phyloP scores from a whole-genome alignment of 1,140 invertebrate species.

The Gryllus bimaculatus region DNA sequence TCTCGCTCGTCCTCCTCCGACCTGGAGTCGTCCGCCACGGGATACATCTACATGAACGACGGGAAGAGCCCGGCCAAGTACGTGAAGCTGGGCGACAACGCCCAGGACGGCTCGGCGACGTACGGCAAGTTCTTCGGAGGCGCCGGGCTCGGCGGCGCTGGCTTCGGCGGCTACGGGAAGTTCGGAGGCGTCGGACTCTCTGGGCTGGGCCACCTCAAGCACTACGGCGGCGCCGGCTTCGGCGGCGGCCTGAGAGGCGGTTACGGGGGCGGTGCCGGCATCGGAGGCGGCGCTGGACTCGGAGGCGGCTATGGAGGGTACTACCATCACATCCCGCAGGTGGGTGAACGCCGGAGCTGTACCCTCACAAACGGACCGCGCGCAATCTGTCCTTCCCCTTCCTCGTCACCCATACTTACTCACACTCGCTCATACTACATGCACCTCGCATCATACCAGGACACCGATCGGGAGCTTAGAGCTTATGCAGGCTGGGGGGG shows the following conservation, averaged over 20 bases:
- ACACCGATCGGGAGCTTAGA: too few species aligned
- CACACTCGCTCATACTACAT: too few species aligned
- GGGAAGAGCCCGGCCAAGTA: slow-evolving; percentile 36
- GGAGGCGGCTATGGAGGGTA: slow-evolving; percentile 10
- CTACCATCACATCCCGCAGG: neutral
- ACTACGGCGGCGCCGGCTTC: neutral
- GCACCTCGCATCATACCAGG: too few species aligned
- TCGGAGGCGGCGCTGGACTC: slow-evolving; percentile 11
- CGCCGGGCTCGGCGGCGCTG: neutral
- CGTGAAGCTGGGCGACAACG: slow-evolving; percentile 37
- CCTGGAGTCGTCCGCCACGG: slow-evolving; percentile 40
- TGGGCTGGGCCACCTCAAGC: neutral
- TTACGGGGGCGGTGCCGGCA: neutral
- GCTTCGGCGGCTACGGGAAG: neutral
- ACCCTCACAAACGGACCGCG: too few species aligned
- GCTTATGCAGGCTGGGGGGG: too few species aligned
- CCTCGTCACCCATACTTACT: too few species aligned
- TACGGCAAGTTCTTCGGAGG: neutral
- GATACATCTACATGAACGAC: slow-evolving; percentile 43
- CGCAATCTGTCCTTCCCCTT: too few species aligned
- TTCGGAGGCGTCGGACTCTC: slow-evolving; percentile 3
- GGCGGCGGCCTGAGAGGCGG: neutral
- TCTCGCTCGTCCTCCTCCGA: slow-evolving; percentile 26
- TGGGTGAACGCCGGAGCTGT: too few species aligned
- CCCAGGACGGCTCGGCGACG: neutral